Conservation (phyloP, 2,113 vertebrate genomes). For the Aegotheles bennettii region DNA sequence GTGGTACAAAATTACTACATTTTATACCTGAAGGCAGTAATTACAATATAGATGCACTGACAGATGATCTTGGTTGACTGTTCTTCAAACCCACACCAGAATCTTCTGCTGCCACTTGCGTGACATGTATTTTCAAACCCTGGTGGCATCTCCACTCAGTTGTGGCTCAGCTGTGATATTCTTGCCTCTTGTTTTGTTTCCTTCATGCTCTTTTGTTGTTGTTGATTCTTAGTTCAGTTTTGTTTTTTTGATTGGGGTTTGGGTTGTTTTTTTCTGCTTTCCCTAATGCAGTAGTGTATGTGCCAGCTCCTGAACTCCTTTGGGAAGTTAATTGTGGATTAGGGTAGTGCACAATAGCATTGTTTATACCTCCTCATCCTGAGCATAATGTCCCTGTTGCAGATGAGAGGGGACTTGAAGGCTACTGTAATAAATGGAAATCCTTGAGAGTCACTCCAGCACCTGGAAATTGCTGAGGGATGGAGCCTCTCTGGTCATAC, state of each 20-base stretch:
- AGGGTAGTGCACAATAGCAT: background rate
- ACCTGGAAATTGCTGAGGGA: background rate
- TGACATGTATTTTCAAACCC: background rate
- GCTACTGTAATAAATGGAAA: background rate
- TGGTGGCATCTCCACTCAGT: background rate
- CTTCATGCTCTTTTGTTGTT: background rate
- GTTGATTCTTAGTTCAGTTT: background rate
- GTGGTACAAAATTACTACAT: background rate
- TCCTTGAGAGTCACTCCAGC: background rate
- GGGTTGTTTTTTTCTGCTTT: background rate
- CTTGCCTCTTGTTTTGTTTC: background rate
- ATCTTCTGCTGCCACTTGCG: background rate
- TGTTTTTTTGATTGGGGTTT: background rate
- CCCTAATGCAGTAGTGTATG: background rate
- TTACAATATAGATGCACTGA: background rate
- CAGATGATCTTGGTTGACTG: background rate
- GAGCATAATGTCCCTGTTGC: rapidly evolving
- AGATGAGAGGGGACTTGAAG: background rate
- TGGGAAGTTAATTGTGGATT: background rate
- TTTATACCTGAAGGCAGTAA: background rate
- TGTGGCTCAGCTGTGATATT: background rate
- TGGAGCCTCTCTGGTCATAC: background rate
- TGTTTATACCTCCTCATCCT: background rate
- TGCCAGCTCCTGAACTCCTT: background rate
- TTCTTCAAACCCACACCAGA: background rate